Evolutionary conservation across 2,797 vertebrate species (phyloP), one percentile per base, ranked within the genome.

Genomic region (Schizopygopsis malacanthus): DNA sequence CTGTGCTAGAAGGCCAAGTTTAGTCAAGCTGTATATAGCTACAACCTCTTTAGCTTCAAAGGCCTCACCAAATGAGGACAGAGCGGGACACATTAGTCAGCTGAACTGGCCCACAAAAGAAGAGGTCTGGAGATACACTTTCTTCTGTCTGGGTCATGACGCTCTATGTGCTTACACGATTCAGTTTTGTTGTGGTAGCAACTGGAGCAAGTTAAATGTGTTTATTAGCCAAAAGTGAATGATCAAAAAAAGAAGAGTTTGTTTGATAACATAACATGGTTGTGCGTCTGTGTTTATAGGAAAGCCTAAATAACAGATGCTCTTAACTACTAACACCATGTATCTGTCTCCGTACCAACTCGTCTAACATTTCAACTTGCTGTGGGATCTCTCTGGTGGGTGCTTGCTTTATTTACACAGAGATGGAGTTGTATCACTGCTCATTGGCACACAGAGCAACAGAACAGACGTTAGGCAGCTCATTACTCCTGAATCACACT

Each of bases 11-110:
- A 85, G 73, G 81, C 78, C 75, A 82, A 87, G 61, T 82, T 88
- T 86, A 54, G 83, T 39, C 18, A 77, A 41, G 22, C 79, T 86
- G 85, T 87, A 59, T 89, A 86, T 86, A 67, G 43, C 84, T 59
- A 47, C 45, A 71, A 33, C n/a, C 52, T 72, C 47, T 85, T 56
- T 56, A 59, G 76, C 65, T 79, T 85, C 16, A 84, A 88, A 81
- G 56, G 45, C 39, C 28, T 83, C 22, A 67, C 45, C 67, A 86
- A 81, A 76, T 80, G 79, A 82, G 65, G 54, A 67, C 61, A 86
- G 65, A 69, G 79, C 63, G 28, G 45, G 76, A 70, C 54, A 56
- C 72, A 67, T 71, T 65, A 87, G 67, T 47, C 61, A 43, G 54
- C 85, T 67, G 79, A 71, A 76, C 79, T 83, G 69, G 63, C 70